Base-by-base conservation (phyloP, 2,113 vertebrate species). In the Sclerurus mexicanus region DNA sequence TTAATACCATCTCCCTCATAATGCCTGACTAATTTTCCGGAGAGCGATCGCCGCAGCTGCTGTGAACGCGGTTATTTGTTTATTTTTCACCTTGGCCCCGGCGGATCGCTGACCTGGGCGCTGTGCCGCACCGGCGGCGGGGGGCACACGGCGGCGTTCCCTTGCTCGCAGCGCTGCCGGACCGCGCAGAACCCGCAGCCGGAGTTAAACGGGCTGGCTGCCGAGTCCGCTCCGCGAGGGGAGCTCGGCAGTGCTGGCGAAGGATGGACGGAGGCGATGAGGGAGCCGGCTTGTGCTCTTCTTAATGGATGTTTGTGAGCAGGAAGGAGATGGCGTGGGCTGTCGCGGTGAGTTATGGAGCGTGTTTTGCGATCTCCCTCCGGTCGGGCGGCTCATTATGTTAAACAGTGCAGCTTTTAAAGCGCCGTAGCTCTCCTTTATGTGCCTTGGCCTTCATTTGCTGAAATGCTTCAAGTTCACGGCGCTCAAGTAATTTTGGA, bases 401-500 rank as follows among this genome's bases (percentile, higher is more conserved):
- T 95, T 97, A 95, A 98, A 97, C 97, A 97, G 97, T 80, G 82
- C 68, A 46, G 97, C 96, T 97, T 95, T 96, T 92, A 96, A 96
- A 98, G 97, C 47, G 62, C 98, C 60, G 85, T 97, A 96, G 97
- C 96, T 98, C 96, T 90, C 33, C 96, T 98, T 98, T 98, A 98
- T 98, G 98, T 97, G 96, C 92, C 69, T 94, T 98, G 98, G 98
- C 98, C 98, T 98, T 98, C 98, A 98, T 98, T 98, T 98, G 98
- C 97, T 71, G 96, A 97, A 98, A 98, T 98, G 98, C 96, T 96
- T 97, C 77, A 83, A 98, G 98, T 98, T 98, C 98, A 98, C 92
- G 16, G 96, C 27, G 69, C 97, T 97, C 92, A 91, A 98, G 97
- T 98, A 95, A 83, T 98, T 98, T 97, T 96, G 97, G 96, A 98